Evolutionary conservation across 2,113 vertebrate species (phyloP), one percentile per base, ranked within the genome.

Genomic region (Sylvia atricapilla): DNA sequence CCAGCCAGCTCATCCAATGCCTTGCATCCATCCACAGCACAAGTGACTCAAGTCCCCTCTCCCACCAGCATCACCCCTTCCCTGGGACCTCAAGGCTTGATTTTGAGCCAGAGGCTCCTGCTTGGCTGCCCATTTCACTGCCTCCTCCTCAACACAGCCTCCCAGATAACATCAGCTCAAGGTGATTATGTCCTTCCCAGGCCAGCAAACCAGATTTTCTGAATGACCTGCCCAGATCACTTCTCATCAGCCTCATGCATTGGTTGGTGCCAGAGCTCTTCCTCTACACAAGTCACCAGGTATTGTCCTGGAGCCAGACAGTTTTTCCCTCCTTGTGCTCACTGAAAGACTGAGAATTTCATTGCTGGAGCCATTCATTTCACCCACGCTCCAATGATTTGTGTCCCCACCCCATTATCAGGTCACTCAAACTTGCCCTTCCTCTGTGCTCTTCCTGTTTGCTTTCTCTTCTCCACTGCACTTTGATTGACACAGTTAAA

Each of bases 201-300:
- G 44, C 59, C 75, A 91, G 59, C 75, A 96, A 80, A 67, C 64
- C 37, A 78, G n/a, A 93, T 96, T 94, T 97, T 96, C 95, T 93
- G 76, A 87, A 64, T 95, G 89, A 92, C 90, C 79, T 95, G 92
- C 35, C 80, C 90, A 95, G 89, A 89, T 96, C 91, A 88, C 88
- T 74, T 90, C 95, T 93, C 87, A 94, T 96, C 82, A 93, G 70
- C n/a, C 63, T 95, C 90, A 93, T 0, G 2, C n/a, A 53, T 4
- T 1, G 2, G 46, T 58, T 5, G 2, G 43, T 94, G 76, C 75
- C 79, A 74, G 76, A 67, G 56, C 44, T 88, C 39, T 78, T 80
- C 72, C 90, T 86, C 85, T 81, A 23, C 15, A 2, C 23, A 28
- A 62, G 80, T 75, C 7, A 0, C 67, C 85, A 95, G 39, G 66